Percentiles rank a stretch among this genome's conserved stretches.
phyloP scores from a whole-genome alignment of 2,888 invertebrate genomes.

The Diaprepes abbreviatus region DNA sequence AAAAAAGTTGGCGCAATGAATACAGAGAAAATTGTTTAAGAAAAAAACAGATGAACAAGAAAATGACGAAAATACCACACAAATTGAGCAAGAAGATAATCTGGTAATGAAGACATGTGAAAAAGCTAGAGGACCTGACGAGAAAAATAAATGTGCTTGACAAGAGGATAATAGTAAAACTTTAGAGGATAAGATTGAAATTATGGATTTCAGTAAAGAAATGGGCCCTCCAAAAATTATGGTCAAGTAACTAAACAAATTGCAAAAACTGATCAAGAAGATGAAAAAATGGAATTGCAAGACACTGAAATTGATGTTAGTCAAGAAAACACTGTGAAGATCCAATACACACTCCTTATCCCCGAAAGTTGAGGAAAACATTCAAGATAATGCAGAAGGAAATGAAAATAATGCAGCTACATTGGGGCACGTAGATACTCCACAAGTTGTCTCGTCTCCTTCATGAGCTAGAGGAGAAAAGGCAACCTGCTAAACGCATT shows the following conservation, averaged over 20 bases:
- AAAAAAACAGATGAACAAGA: background rate
- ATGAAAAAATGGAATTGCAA: conserved; percentile 2
- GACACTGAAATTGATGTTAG: background rate
- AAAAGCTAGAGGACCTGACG: conserved; percentile 1
- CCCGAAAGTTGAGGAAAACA: no score
- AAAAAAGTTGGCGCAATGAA: background rate
- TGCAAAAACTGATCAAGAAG: background rate
- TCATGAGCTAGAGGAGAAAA: no score
- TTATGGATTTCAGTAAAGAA: background rate
- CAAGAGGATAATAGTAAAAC: background rate
- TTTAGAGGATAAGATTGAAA: conserved; percentile 21
- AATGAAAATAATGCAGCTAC: no score
- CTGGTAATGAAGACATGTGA: no score
- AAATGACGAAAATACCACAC: background rate
- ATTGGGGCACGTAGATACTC: no score
- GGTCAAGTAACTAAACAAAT: background rate
- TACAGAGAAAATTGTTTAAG: background rate
- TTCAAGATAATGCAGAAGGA: no score
- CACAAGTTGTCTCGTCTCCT: no score
- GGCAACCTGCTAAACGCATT: no score
- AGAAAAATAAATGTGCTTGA: conserved; percentile 5
- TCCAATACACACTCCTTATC: no score
- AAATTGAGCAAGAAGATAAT: background rate
- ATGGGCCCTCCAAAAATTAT: conserved; percentile 1
- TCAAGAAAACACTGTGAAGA: no score